Conservation (phyloP, 2,113 vertebrate species). For the Leucoraja erinaceus region DNA sequence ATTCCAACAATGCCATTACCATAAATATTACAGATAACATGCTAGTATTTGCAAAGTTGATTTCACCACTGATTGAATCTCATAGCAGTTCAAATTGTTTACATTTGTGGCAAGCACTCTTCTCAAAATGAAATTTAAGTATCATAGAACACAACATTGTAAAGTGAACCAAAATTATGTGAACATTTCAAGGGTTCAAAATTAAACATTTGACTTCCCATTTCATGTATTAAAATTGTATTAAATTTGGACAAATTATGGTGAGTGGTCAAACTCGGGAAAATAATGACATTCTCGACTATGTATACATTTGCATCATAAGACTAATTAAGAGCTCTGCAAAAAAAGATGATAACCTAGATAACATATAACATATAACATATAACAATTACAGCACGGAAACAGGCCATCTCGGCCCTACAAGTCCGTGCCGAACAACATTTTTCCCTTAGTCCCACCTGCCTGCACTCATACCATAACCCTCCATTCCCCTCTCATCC, state of each 20-base stretch:
- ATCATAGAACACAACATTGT: neutral
- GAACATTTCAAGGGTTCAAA: neutral
- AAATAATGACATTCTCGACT: neutral
- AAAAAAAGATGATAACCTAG: neutral
- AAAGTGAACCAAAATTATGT: neutral
- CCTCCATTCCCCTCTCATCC: too few species aligned
- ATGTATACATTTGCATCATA: neutral
- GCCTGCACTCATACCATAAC: too few species aligned
- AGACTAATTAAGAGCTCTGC: neutral
- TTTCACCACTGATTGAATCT: neutral
- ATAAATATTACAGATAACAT: neutral
- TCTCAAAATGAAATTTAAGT: neutral
- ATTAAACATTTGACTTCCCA: neutral
- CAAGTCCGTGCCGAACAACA: too few species aligned
- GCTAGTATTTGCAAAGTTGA: too few species aligned
- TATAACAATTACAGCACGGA: too few species aligned
- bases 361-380: too few species aligned
- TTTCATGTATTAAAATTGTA: neutral
- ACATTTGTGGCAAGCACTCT: neutral
- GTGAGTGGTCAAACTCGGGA: neutral
- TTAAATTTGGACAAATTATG: neutral
- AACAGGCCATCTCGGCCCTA: too few species aligned
- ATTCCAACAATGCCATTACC: neutral
- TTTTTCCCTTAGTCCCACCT: too few species aligned
- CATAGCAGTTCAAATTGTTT: neutral